Evolutionary conservation across 2,113 vertebrate species (phyloP).

Genomic region (Rallus limicola): DNA sequence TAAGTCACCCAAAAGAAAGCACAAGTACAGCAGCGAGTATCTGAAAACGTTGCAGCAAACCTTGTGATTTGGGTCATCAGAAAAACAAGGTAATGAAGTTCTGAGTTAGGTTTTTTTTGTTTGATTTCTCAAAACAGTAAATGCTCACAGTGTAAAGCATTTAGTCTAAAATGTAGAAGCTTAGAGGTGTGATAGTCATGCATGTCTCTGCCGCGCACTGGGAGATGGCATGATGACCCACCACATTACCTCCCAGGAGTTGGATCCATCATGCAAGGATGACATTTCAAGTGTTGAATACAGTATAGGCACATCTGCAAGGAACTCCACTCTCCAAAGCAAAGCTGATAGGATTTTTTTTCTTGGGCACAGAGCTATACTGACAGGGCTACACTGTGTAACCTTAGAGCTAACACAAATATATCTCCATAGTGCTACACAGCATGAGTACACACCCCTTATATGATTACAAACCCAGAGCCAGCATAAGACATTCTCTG

Average conservation of each 20-base stretch:
- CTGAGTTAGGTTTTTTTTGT: neutral
- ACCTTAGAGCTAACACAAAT: neutral
- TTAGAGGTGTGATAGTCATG: neutral
- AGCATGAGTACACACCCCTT: neutral
- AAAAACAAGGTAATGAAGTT: neutral
- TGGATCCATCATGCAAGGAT: neutral
- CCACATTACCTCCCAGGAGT: neutral
- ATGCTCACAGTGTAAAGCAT: neutral
- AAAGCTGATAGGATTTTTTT: neutral
- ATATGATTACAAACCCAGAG: neutral
- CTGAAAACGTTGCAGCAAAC: neutral
- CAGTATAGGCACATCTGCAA: neutral
- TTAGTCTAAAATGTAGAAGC: neutral
- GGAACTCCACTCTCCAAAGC: neutral
- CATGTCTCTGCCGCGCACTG: neutral
- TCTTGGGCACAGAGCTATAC: neutral
- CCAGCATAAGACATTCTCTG: neutral
- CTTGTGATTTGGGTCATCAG: neutral
- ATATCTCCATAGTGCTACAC: neutral
- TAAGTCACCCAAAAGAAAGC: conserved; percentile 18
- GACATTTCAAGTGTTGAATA: neutral
- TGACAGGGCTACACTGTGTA: neutral
- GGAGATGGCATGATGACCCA: neutral
- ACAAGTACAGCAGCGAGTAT: neutral
- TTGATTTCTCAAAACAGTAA: neutral